Base-by-base conservation (phyloP, 2,797 vertebrate species). In the Chelon labrosus region DNA sequence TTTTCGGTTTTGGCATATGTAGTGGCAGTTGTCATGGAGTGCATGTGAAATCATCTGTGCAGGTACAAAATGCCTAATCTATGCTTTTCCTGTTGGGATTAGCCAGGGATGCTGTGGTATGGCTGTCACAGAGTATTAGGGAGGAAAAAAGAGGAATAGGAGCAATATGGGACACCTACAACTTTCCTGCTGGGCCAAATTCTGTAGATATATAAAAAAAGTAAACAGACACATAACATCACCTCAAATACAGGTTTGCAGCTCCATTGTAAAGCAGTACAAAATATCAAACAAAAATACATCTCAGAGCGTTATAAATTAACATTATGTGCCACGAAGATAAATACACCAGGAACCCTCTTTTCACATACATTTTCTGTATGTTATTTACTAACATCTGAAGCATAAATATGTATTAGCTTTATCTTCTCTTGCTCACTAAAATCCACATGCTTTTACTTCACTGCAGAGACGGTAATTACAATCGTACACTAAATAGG, bases 51-150 rank as follows among this genome's bases (percentile, higher is more conserved):
- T 92, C 81, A 84, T 81, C 74, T 74, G 84, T 85, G 85, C 93
- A 94, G 91, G 91, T 93, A 88, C 65, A 84, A 87, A 91, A 88
- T 85, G 81, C 91, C 84, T 94, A 91, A 93, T 93, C 88, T 93
- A 64, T 83, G 85, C 82, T 85, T 88, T 88, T 78, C 83, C 78
- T 89, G 79, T 83, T 70, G 80, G 91, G 89, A 93, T 95, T 92
- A 93, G 65, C 73, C 59, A 71, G 72, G 84, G 71, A 89, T 89
- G 87, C 73, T 81, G 76, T 53, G 64, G 72, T 82, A 94, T 61
- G 89, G 88, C 82, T 95, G 93, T 94, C 93, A 89, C 25, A 78
- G 73, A 73, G 68, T 80, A 78, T 94, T 94, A 89, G 38, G 10
- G 4, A 50, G 68, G 63, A 25, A 70, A 66, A 76, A 79, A 70